phyloP scores from a whole-genome alignment of 2,888 invertebrate genomes.

The Alloplasta piceator region DNA sequence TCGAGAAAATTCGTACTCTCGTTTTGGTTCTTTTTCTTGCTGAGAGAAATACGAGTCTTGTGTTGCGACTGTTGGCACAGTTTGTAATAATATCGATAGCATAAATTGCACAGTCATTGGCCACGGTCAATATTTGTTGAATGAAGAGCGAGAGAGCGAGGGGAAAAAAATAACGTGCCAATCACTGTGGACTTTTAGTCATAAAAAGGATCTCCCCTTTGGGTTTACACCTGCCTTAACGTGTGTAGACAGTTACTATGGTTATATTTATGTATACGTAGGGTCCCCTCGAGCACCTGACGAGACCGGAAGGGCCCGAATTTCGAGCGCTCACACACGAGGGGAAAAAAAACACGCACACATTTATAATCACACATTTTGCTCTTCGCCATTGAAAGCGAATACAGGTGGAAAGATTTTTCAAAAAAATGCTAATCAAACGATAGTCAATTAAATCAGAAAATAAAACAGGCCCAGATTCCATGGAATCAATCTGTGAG shows the following conservation, averaged over 20 bases:
- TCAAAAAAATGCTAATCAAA: too few relatives aligned
- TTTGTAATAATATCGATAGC: background rate
- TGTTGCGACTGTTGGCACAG: slow-evolving; percentile 14
- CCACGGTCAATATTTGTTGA: background rate
- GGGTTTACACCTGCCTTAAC: slow-evolving; percentile 75
- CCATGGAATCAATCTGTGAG: too few relatives aligned
- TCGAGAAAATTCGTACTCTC: too few relatives aligned
- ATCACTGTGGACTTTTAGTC: slow-evolving; percentile 1
- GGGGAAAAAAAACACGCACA: slow-evolving; percentile 23
- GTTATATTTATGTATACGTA: slow-evolving; percentile 15
- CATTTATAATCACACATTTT: slow-evolving; percentile 24
- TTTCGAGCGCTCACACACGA: slow-evolving; percentile 48
- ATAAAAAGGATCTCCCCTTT: slow-evolving; percentile 27
- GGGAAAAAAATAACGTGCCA: background rate
- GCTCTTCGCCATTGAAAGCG: background rate
- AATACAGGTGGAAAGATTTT: too few relatives aligned
- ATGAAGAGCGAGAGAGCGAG: background rate
- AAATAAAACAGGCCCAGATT: too few relatives aligned
- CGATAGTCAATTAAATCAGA: too few relatives aligned
- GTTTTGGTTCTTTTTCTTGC: too few relatives aligned
- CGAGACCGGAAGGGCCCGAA: slow-evolving; percentile 71
- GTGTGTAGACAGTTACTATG: slow-evolving; percentile 51
- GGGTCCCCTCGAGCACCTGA: slow-evolving; percentile 71
- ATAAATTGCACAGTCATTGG: slow-evolving; percentile 3
- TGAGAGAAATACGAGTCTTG: slow-evolving; percentile 24